Percentiles rank a stretch among this genome's conserved stretches.
phyloP scores from a whole-genome alignment of 2,113 vertebrate genomes.

The Scortum barcoo region DNA sequence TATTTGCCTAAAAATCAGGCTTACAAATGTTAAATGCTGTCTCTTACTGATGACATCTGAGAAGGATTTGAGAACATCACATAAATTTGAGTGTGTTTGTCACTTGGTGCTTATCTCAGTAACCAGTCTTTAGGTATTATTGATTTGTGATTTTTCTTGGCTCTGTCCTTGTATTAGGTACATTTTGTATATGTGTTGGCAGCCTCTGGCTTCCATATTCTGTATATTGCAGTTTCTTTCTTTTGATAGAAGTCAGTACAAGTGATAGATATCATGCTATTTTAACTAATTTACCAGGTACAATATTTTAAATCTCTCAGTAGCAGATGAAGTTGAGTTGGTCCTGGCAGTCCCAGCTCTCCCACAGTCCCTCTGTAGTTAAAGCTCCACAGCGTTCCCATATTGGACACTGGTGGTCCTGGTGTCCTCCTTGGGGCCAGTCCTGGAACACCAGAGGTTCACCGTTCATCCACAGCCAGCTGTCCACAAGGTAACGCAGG shows the following conservation, averaged over 20 bases:
- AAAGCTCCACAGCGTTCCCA: slow-evolving; percentile 43
- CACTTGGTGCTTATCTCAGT: too few relatives aligned
- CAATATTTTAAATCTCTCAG: slow-evolving; percentile 6
- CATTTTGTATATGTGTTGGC: background rate
- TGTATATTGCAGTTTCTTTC: background rate
- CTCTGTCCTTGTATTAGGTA: background rate
- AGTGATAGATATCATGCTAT: background rate
- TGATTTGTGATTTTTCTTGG: background rate
- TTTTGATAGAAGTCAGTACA: background rate
- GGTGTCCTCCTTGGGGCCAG: background rate
- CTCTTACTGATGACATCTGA: background rate
- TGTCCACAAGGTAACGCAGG: slow-evolving; percentile 39
- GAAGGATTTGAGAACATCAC: background rate
- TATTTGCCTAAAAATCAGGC: background rate
- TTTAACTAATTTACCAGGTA: background rate
- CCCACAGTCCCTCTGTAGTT: slow-evolving; percentile 35
- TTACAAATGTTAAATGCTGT: too few relatives aligned
- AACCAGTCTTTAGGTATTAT: too few relatives aligned
- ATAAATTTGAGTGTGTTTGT: too few relatives aligned
- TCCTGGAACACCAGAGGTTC: too few relatives aligned
- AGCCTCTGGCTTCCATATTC: background rate
- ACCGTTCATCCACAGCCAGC: slow-evolving; percentile 48
- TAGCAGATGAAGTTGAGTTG: slow-evolving; percentile 42
- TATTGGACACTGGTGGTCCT: slow-evolving; percentile 25
- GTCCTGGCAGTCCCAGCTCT: slow-evolving; percentile 16